Evolutionary conservation across 1,140 invertebrate genomes (phyloP).

Genomic region (Muscidifurax raptorellus): DNA sequence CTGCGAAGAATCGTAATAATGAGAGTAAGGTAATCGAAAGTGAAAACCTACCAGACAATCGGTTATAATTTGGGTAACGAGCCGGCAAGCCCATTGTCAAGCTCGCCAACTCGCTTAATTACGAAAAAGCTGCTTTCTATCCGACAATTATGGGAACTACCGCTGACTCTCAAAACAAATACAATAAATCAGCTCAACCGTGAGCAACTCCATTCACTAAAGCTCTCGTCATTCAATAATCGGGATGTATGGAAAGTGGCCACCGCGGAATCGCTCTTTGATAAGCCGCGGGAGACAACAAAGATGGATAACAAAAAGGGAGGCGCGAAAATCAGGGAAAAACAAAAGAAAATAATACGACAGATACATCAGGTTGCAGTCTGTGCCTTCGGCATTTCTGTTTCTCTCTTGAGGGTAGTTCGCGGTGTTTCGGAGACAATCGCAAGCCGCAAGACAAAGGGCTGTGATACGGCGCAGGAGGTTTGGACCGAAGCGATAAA

Average conservation of each 20-base stretch:
- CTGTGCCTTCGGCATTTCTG: background rate
- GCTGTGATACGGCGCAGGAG: background rate
- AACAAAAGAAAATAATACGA: background rate
- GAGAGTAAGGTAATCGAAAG: no score
- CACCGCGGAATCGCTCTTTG: background rate
- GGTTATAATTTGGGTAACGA: no score
- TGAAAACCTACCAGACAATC: no score
- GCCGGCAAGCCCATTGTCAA: no score
- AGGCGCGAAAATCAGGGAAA: background rate
- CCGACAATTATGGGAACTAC: background rate
- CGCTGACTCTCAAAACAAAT: background rate
- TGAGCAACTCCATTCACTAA: background rate
- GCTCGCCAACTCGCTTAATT: no score
- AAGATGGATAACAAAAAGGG: background rate
- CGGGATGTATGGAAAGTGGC: no score
- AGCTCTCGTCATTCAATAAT: background rate
- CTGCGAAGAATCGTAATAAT: no score
- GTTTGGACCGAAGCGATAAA: background rate
- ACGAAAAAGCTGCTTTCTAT: no score
- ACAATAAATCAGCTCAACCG: slow-evolving; percentile 2
- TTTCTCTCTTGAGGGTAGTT: background rate
- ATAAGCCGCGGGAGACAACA: background rate
- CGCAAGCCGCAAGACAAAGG: background rate
- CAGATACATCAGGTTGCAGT: no score
- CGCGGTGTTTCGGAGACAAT: background rate